Conservation (phyloP, 2,888 invertebrate genomes). For the Galerucella pusilla region DNA sequence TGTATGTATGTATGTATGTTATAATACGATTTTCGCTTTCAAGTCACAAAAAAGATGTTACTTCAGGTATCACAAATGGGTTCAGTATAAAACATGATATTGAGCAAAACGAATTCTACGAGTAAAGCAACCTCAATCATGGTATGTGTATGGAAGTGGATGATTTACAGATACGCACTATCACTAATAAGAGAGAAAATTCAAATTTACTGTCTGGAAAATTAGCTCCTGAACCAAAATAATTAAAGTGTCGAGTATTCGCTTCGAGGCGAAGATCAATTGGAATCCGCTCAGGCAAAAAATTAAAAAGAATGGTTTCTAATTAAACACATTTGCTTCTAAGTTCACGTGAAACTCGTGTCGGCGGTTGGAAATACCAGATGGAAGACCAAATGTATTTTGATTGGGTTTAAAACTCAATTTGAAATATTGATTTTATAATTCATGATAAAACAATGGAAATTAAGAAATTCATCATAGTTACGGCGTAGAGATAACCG, state of each 20-base stretch:
- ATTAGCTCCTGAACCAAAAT: conserved; percentile 14
- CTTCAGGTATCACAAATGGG: too few relatives aligned
- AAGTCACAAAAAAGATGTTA: too few relatives aligned
- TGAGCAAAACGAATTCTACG: background rate
- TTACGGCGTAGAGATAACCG: too few relatives aligned
- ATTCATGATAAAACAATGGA: too few relatives aligned
- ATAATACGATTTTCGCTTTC: too few relatives aligned
- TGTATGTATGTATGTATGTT: too few relatives aligned
- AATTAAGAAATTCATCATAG: too few relatives aligned
- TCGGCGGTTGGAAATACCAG: background rate
- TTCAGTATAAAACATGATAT: too few relatives aligned
- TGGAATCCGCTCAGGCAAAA: conserved; percentile 15
- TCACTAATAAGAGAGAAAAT: conserved; percentile 13
- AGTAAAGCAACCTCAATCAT: background rate
- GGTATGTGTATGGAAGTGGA: background rate
- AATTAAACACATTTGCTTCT: conserved; percentile 3
- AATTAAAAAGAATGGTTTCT: conserved; percentile 25
- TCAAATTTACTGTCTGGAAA: conserved; percentile 15
- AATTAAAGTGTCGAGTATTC: conserved; percentile 22
- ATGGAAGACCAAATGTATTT: background rate
- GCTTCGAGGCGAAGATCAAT: conserved; percentile 6
- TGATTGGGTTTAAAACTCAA: too few relatives aligned
- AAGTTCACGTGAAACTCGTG: background rate
- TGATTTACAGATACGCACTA: background rate
- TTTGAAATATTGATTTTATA: too few relatives aligned